Conservation (phyloP, 2,888 invertebrate species). For the Poecilobothrus nobilitatus region DNA sequence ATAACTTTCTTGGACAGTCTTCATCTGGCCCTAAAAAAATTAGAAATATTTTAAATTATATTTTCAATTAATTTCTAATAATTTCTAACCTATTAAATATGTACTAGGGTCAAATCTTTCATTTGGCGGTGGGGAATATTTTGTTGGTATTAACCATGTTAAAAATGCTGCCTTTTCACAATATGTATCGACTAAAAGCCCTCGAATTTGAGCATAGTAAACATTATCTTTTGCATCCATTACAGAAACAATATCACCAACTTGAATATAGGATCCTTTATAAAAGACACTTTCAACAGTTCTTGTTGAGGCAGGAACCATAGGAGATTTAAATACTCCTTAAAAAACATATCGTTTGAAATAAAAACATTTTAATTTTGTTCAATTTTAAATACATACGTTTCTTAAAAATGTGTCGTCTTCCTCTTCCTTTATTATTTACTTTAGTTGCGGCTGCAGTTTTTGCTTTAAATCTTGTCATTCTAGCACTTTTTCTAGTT, state of each 20-base stretch:
- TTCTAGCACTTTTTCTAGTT: slow-evolving; percentile 28
- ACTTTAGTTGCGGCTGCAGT: slow-evolving; percentile 39
- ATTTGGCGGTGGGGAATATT: slow-evolving; percentile 66
- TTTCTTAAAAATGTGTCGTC: slow-evolving; percentile 70
- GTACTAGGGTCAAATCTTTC: slow-evolving; percentile 79
- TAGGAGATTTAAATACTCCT: slow-evolving; percentile 59
- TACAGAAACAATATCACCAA: slow-evolving; percentile 85
- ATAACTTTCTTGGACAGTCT: slow-evolving; percentile 74
- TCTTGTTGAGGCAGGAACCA: slow-evolving; percentile 70
- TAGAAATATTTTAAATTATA: not conserved
- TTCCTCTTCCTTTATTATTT: slow-evolving; percentile 57
- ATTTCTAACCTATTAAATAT: slow-evolving; percentile 66
- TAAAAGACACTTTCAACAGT: slow-evolving; percentile 57
- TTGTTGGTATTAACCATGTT: slow-evolving; percentile 85
- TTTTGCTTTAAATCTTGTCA: slow-evolving; percentile 44
- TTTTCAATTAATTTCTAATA: not conserved
- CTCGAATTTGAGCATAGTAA: slow-evolving; percentile 85
- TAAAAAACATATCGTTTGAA: not conserved
- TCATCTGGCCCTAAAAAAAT: slow-evolving; percentile 69
- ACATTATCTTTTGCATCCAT: slow-evolving; percentile 64
- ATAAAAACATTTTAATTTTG: not conserved
- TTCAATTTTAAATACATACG: slow-evolving; percentile 45
- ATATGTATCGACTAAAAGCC: slow-evolving; percentile 83
- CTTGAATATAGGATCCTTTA: slow-evolving; percentile 72
- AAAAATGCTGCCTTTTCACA: slow-evolving; percentile 88